phyloP scores from a whole-genome alignment of 2,113 vertebrate species.

The Chaenogobius annularis region DNA sequence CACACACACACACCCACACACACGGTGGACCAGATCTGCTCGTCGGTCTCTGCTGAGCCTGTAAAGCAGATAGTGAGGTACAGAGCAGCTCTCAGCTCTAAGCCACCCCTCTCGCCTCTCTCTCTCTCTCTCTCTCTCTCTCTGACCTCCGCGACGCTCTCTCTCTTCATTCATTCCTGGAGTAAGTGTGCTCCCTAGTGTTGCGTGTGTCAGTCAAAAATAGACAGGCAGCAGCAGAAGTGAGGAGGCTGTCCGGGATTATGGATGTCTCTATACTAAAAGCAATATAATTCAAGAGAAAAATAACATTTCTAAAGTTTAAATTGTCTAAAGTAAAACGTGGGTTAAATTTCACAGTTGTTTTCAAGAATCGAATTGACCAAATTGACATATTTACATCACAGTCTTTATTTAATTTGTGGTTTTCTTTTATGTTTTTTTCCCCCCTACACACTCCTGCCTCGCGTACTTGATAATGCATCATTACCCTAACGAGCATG shows the following conservation, averaged over 20 bases:
- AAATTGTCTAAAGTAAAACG: too few relatives aligned
- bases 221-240: too few relatives aligned
- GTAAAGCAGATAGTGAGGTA: slow-evolving; percentile 40
- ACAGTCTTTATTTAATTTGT: too few relatives aligned
- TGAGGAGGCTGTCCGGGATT: slow-evolving; percentile 3
- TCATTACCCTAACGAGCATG: too few relatives aligned
- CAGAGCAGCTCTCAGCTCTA: slow-evolving; percentile 27
- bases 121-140: background rate
- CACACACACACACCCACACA: slow-evolving; percentile 23
- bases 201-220: slow-evolving; percentile 25
- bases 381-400: too few relatives aligned
- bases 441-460: too few relatives aligned
- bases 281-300: too few relatives aligned
- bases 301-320: too few relatives aligned
- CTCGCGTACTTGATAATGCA: too few relatives aligned
- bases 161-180: slow-evolving; percentile 64
- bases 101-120: slow-evolving; percentile 23
- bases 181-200: slow-evolving; percentile 80
- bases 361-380: too few relatives aligned
- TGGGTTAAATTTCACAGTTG: too few relatives aligned
- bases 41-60: slow-evolving; percentile 35
- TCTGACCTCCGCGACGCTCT: background rate
- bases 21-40: slow-evolving; percentile 34
- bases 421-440: too few relatives aligned
- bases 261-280: background rate